Conservation (phyloP, 2,797 vertebrate species). For the Mionectes olivaceus region DNA sequence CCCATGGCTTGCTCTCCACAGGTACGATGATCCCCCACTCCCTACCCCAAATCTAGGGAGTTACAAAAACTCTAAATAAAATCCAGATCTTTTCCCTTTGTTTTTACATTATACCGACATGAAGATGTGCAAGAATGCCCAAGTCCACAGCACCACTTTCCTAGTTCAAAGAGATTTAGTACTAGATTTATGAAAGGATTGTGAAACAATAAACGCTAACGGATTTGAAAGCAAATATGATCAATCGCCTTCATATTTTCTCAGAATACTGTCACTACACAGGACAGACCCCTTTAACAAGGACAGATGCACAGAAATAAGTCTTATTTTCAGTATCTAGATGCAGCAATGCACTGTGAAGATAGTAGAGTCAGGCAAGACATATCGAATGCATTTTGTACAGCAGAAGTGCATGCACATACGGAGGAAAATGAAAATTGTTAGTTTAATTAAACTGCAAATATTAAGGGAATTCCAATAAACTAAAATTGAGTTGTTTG, state of each 20-base stretch:
- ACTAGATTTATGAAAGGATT: neutral
- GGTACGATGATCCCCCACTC: neutral
- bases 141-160: neutral
- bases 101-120: neutral
- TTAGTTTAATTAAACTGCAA: neutral
- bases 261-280: neutral
- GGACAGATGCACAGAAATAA: neutral
- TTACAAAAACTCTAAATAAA: neutral
- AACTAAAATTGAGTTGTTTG: neutral
- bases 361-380: neutral
- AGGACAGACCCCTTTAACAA: neutral
- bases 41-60: neutral
- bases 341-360: neutral
- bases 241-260: neutral
- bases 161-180: neutral
- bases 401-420: neutral
- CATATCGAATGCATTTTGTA: neutral
- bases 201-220: neutral
- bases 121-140: neutral
- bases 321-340: neutral
- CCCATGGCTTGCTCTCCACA: neutral
- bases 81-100: neutral
- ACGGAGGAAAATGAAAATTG: neutral
- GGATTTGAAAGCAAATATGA: neutral
- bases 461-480: neutral